These are phyloP conservation scores for Zaprionus africanus DNA, from an alignment of 1,140 invertebrate genomes.

Conservation along the genomic window DNA sequence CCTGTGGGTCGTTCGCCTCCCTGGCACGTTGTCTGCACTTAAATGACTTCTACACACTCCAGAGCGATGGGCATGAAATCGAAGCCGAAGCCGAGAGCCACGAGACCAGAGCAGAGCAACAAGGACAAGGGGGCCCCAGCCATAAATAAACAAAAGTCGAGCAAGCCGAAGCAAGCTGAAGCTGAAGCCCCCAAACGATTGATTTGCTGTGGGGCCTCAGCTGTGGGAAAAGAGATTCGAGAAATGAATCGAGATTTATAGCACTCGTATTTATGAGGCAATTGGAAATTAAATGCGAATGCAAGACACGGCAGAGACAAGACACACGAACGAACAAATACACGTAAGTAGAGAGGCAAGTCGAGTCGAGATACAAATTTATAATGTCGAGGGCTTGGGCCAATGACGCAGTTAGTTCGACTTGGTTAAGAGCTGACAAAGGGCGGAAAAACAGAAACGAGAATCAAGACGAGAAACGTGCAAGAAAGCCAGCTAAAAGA, in stretches of 20 bases:
- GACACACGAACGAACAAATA: slow-evolving; percentile 18
- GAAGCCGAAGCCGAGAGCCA: slow-evolving; percentile 16
- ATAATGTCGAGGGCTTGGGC: slow-evolving; percentile 9
- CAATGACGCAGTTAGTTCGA: slow-evolving; percentile 1
- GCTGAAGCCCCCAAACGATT: slow-evolving; percentile 34
- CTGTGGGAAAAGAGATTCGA: slow-evolving; percentile 39
- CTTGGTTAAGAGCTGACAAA: slow-evolving; percentile 38
- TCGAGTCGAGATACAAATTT: slow-evolving; percentile 1
- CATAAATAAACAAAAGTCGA: slow-evolving; percentile 53
- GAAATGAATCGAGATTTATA: slow-evolving; percentile 40
- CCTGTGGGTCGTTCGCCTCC: slow-evolving; percentile 45
- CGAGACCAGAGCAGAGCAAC: neutral
- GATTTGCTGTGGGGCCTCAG: slow-evolving; percentile 45
- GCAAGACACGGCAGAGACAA: slow-evolving; percentile 22
- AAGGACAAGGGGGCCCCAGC: slow-evolving; percentile 11
- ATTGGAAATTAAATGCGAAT: slow-evolving; percentile 56
- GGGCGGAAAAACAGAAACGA: slow-evolving; percentile 17
- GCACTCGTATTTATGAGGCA: slow-evolving; percentile 37
- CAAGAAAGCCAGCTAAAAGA: slow-evolving; percentile 29
- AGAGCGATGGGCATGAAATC: slow-evolving; percentile 35
- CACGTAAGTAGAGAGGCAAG: no score
- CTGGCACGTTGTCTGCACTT: slow-evolving; percentile 68
- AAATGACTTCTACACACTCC: slow-evolving; percentile 63
- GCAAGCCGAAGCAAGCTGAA: slow-evolving; percentile 13
- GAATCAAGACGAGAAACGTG: slow-evolving; percentile 14